Evolutionary conservation across 2,113 vertebrate species (phyloP).

Genomic region (Platysteira castanea): DNA sequence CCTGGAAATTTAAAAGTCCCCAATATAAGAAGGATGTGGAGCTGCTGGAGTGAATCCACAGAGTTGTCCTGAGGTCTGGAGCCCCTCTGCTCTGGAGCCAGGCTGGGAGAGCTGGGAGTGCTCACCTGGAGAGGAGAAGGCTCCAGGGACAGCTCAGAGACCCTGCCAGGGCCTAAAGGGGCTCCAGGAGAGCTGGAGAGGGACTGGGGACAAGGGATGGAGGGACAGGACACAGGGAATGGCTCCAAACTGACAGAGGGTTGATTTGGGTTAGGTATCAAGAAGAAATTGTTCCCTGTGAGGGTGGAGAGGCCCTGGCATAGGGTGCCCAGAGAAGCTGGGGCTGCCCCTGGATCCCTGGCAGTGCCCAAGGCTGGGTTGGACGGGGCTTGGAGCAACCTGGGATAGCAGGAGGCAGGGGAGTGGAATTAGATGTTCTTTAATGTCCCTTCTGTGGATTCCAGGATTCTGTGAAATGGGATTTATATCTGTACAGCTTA

Average conservation of each 20-base stretch:
- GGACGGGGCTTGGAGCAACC: too few species aligned
- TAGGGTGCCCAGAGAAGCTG: neutral
- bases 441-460: neutral
- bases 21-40: neutral
- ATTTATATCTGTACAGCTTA: neutral
- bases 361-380: rapidly evolving
- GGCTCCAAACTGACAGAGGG: neutral
- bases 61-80: neutral
- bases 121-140: too few species aligned
- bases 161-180: neutral
- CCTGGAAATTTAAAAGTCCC: neutral
- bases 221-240: neutral
- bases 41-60: neutral
- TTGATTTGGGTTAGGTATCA: neutral
- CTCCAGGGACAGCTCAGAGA: neutral
- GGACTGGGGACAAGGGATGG: too few species aligned
- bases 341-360: neutral
- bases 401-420: rapidly evolving
- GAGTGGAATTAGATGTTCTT: rapidly evolving
- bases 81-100: neutral
- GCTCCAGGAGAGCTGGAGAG: neutral
- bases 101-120: neutral
- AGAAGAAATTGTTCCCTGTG: neutral
- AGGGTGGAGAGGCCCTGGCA: neutral
- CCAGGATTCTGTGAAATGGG: neutral